Conservation (phyloP, 2,797 vertebrate genomes). For the Bradypodion ventrale region DNA sequence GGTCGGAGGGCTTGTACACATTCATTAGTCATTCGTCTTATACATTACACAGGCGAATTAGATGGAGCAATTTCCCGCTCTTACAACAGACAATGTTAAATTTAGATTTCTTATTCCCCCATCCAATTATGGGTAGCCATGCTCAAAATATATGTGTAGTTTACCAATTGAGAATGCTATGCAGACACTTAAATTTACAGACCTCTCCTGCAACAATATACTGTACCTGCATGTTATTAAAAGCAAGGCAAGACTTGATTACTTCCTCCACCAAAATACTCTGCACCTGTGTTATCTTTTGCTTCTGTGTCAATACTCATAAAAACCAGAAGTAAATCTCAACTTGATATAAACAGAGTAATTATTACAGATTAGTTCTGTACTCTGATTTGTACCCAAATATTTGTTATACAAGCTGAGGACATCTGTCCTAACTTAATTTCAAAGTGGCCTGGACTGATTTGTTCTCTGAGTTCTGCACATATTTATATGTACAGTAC, state of each 20-base stretch:
- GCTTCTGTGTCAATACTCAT: neutral
- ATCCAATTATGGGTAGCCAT: neutral
- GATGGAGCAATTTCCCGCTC: neutral
- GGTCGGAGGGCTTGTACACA: too few species aligned
- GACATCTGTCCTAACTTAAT: too few species aligned
- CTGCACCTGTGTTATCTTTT: constrained; percentile 91
- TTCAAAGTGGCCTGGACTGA: too few species aligned
- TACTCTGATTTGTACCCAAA: too few species aligned
- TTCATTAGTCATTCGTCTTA: too few species aligned
- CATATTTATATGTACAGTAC: too few species aligned
- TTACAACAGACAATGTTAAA: neutral
- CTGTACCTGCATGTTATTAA: constrained; percentile 76
- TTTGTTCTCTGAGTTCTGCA: too few species aligned
- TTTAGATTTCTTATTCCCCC: neutral
- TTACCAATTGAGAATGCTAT: neutral
- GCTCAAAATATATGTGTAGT: neutral
- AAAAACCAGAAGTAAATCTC: neutral
- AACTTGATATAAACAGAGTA: too few species aligned
- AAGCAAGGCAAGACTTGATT: constrained; percentile 92
- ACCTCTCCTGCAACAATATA: too few species aligned
- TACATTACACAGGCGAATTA: neutral
- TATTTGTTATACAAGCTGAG: too few species aligned
- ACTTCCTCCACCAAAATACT: constrained; percentile 94
- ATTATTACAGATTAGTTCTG: too few species aligned
- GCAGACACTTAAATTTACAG: neutral